Base-by-base conservation (phyloP, 37 sponge, comb jelly and placozoan genomes). In the Chondrilla cf. caribensis region DNA sequence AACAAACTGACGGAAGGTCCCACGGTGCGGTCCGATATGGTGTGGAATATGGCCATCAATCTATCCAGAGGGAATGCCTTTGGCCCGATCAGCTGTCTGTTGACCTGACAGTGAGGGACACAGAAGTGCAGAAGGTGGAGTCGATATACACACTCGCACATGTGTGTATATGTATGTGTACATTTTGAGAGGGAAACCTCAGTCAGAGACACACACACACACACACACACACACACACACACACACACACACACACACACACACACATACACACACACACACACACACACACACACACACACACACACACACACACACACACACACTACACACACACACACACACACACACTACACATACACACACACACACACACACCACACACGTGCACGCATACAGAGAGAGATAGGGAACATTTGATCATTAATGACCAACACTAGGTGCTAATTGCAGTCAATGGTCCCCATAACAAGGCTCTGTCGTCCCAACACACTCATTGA, bases 1-100 rank as follows among this genome's bases (percentile, higher is more conserved):
- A 79, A 86, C 32, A 90, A 25, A 54, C 70, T 42, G 35, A 70
- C 78, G 1, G 78, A 39, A 2, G 87, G 87, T 55, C 37, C 17
- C 14, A 84, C 87, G 17, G 78, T 44, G 37, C 82, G 84, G 54
- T 87, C 89, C 6, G 80, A 42, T 28, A 94, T 87, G 54, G 86
- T 83, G 78, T 88, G 81, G 81, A 88, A 89, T 37, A 94, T 90
- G 17, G 91, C 91, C 84, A 94, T 88, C 57, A 94, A 35, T 40
- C 95, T 72, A 33, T 94, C 89, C 43, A 94, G 85, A 64, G 95
- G 89, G 70, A 90, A 88, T 0, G 89, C 24, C 58, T 88, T 90
- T 6, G 95, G 95, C 2, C 95, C 95, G 25, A 79, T n/a, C 40
- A 88, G 81, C 38, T 91, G 88, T 35, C 78, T 58, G 24, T 75